Conservation (phyloP, 2,113 vertebrate species). For the Dasyurus viverrinus region DNA sequence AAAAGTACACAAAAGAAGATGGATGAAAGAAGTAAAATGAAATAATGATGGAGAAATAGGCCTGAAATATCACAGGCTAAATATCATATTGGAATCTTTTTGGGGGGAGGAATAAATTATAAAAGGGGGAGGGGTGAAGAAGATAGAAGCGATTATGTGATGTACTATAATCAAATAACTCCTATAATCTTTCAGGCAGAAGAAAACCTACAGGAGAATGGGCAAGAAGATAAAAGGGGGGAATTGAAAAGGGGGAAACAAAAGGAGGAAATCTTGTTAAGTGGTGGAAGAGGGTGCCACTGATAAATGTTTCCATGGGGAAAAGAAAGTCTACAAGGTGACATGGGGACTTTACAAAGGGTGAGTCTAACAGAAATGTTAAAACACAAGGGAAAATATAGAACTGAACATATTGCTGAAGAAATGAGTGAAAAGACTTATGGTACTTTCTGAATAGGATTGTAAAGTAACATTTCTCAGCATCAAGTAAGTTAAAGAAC, state of each 20-base stretch:
- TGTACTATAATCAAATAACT: not conserved
- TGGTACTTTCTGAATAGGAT: not conserved
- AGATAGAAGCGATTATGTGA: not conserved
- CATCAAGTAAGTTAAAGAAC: not conserved
- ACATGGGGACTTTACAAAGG: not conserved
- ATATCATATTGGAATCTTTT: not conserved
- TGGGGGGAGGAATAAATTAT: not conserved
- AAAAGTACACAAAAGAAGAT: not conserved
- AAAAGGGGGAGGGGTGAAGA: not conserved
- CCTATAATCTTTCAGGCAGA: not conserved
- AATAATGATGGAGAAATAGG: not conserved
- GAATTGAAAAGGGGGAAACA: not conserved
- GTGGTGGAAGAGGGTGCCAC: not conserved
- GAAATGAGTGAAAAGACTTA: not conserved
- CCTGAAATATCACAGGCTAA: not conserved
- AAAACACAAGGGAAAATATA: not conserved
- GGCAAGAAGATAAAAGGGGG: not conserved
- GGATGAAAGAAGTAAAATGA: not conserved
- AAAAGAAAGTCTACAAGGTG: not conserved
- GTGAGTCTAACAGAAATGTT: not conserved
- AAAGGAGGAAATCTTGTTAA: not conserved
- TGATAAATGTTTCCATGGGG: not conserved
- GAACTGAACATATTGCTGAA: not conserved
- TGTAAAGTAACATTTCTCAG: not conserved
- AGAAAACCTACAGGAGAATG: not conserved